These are phyloP conservation scores for Cosmia trapezina DNA, from an alignment of 2,888 invertebrate species.

Conservation along the genomic window DNA sequence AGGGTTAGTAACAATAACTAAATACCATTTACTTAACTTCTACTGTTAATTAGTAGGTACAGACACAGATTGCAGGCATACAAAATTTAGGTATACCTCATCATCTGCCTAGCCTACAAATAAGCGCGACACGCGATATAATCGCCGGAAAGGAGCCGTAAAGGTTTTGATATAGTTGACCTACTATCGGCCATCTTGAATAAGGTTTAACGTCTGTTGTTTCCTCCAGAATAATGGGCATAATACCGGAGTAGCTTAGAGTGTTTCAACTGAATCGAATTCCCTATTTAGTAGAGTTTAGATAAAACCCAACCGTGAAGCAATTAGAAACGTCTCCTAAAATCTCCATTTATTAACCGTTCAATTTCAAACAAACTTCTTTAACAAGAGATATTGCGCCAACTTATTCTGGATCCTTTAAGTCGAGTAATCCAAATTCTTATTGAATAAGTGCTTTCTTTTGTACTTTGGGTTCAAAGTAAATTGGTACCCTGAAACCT, in stretches of 20 bases:
- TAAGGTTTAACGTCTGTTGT: neutral
- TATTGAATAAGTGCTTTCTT: constrained; percentile 57
- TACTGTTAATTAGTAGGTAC: too few relatives aligned
- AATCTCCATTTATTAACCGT: constrained; percentile 38
- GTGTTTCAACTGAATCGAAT: neutral
- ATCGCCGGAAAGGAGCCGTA: too few relatives aligned
- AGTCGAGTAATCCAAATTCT: constrained; percentile 43
- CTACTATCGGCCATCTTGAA: neutral
- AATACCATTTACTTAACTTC: too few relatives aligned
- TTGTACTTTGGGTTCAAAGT: constrained; percentile 46
- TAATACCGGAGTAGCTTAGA: neutral
- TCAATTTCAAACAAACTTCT: constrained; percentile 50
- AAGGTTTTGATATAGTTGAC: neutral
- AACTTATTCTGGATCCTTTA: constrained; percentile 42
- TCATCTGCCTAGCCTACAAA: too few relatives aligned
- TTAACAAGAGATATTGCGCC: constrained; percentile 29
- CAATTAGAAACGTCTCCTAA: constrained; percentile 25
- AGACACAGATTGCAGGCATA: too few relatives aligned
- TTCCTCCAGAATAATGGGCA: neutral
- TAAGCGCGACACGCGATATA: too few relatives aligned
- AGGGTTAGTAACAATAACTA: too few relatives aligned
- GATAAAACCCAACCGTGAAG: constrained; percentile 1
- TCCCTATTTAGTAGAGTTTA: constrained; percentile 4
- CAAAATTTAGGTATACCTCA: too few relatives aligned
- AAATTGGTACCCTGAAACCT: constrained; percentile 45